Conservation (phyloP, 2,113 vertebrate genomes). For the Nasalis larvatus region DNA sequence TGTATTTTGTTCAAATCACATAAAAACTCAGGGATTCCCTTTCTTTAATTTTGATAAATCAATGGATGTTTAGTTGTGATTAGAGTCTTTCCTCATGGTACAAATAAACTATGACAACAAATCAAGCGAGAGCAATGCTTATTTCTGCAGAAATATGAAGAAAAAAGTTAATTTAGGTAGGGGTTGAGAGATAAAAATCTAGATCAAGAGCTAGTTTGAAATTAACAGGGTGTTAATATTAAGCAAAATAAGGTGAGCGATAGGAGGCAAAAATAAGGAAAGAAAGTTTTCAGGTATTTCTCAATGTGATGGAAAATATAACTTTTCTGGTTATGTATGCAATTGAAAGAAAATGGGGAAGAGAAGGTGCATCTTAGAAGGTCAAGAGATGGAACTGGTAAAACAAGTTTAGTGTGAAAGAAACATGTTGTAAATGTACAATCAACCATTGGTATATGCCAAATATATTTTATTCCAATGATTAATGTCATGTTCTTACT, state of each 20-base stretch:
- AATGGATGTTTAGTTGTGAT: not conserved
- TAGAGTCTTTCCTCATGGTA: not conserved
- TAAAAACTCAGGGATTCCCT: not conserved
- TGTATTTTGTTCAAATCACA: not conserved
- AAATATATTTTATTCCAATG: not conserved
- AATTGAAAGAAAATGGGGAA: not conserved
- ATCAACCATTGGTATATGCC: not conserved
- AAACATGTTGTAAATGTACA: not conserved
- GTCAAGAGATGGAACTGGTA: not conserved
- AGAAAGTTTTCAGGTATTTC: not conserved
- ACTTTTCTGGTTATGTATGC: not conserved
- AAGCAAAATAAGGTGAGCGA: not conserved
- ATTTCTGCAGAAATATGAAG: not conserved
- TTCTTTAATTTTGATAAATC: not conserved
- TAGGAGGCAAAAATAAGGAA: not conserved
- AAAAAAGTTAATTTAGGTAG: not conserved
- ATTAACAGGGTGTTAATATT: not conserved
- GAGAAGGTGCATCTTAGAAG: not conserved
- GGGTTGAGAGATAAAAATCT: not conserved
- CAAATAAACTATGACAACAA: not conserved
- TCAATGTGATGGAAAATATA: not conserved
- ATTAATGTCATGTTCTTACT: not conserved
- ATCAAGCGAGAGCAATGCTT: not conserved
- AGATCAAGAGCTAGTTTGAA: not conserved
- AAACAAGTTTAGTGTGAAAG: not conserved